A percentile compares a stretch with the other conserved stretches of the same genome.
Conservation (phyloP, 35 echinoderm and acorn worm genomes). For the Apostichopus parvimensis region DNA sequence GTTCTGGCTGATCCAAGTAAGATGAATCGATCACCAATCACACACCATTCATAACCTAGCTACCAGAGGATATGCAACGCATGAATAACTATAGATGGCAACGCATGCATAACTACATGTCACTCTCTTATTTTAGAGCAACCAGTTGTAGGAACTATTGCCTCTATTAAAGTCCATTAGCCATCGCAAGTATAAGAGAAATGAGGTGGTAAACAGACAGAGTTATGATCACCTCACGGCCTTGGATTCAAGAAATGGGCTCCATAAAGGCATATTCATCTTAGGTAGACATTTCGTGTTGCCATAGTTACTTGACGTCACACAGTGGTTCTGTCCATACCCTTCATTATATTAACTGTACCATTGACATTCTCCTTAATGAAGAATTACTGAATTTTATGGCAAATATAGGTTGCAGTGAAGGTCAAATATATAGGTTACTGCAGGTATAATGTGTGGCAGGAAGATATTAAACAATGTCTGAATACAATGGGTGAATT, state of each 20-base stretch:
- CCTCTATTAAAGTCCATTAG: conserved; percentile 44
- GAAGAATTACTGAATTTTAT: too few species aligned
- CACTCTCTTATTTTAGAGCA: conserved; percentile 21
- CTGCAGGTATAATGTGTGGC: too few species aligned
- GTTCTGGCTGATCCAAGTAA: neutral
- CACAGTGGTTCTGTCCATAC: too few species aligned
- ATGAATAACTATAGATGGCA: neutral
- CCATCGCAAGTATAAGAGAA: neutral
- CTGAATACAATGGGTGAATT: too few species aligned
- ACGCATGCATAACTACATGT: conserved; percentile 20
- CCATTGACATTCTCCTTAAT: too few species aligned
- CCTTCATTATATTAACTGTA: too few species aligned
- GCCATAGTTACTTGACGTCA: neutral
- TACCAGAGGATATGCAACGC: neutral
- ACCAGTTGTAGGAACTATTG: neutral
- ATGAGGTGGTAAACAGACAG: conserved; percentile 37
- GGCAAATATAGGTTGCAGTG: too few species aligned
- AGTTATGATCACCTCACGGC: conserved; percentile 25
- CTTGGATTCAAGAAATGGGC: conserved; percentile 20
- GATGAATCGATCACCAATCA: conserved; percentile 9
- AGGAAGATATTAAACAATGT: too few species aligned
- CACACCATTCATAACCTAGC: conserved; percentile 7
- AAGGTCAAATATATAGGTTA: too few species aligned
- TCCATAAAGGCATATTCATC: neutral
- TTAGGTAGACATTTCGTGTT: neutral